Base-by-base conservation (phyloP, 2,888 invertebrate species). In the Melolontha melolontha region DNA sequence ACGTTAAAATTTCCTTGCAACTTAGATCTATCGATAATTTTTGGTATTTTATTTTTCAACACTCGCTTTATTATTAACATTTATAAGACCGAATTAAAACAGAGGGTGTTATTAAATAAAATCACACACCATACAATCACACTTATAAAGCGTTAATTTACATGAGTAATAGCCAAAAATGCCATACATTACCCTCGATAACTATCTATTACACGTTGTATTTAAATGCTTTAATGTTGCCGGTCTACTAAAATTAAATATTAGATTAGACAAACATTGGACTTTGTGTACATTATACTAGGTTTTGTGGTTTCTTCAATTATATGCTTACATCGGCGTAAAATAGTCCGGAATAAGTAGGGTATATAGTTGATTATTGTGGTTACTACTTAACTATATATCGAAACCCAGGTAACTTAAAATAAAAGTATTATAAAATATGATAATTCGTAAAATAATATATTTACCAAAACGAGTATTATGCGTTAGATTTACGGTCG, bases 91-190 rank as follows among this genome's bases (percentile, higher is more conserved):
- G 71, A 73, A 73, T 73, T 73, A 73, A 77, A 77, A 78, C 76
- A 74, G 77, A 75, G 74, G 77, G 76, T 77, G 78, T 79, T 80
- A 81, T 81, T 80, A 79, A 80, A 79, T 76, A 79, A 79, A 80
- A 80, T 80, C 79, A 78, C 79, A 78, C 78, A 74, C 76, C 75
- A 70, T 74, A 76, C 77, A 79, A 78, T 78, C 79, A 79, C 78
- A 80, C 75, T 77, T 78, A 79, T 77, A 79, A 80, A 78, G 75
- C 78, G 75, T 75, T 79, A 79, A 81, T 81, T 81, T 81, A 78
- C 80, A 81, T 81, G 79, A 78, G 78, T 81, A 81, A 81, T 81
- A 77, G 80, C 79, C 75, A 78, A 78, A 80, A 81, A 81, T 81
- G 78, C 75, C 77, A 76, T 79, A 76, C 75, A 81, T 81, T 81